These are phyloP conservation scores for Drosophila hydei DNA, from an alignment of 1,140 invertebrate species.

Conservation along the genomic window DNA sequence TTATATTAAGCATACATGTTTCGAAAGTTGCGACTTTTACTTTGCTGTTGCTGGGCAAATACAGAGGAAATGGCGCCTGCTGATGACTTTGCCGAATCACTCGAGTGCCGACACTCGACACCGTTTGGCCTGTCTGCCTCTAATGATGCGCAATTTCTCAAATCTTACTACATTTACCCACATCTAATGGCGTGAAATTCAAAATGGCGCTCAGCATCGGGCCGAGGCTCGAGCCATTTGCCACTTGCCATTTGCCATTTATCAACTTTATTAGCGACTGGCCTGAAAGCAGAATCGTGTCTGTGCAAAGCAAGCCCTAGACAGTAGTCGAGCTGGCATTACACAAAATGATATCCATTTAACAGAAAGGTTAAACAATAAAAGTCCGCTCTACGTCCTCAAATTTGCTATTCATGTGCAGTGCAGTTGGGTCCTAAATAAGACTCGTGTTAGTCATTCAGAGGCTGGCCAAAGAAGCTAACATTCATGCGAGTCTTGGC, in stretches of 20 bases:
- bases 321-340: conserved; percentile 2
- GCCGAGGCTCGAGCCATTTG: background rate
- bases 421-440: no score
- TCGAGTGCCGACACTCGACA: conserved; percentile 62
- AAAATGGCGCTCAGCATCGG: conserved; percentile 59
- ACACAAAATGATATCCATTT: conserved; percentile 23
- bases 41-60: conserved; percentile 61
- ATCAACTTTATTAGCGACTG: conserved; percentile 76
- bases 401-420: no score
- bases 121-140: conserved; percentile 60
- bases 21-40: conserved; percentile 64
- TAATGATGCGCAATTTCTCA: conserved; percentile 78
- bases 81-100: conserved; percentile 65
- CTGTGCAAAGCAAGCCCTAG: background rate
- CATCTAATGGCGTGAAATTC: conserved; percentile 79
- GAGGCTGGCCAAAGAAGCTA: no score
- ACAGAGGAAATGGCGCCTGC: conserved; percentile 39
- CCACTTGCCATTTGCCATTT: conserved; percentile 66
- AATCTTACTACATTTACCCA: conserved; percentile 54
- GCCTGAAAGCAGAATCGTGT: conserved; percentile 31
- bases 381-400: no score
- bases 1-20: conserved; percentile 65
- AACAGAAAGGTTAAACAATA: conserved; percentile 2
- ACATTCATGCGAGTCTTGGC: no score
- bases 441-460: no score